Evolutionary conservation across 2,113 vertebrate genomes (phyloP).

Genomic region (Nibea albiflora): DNA sequence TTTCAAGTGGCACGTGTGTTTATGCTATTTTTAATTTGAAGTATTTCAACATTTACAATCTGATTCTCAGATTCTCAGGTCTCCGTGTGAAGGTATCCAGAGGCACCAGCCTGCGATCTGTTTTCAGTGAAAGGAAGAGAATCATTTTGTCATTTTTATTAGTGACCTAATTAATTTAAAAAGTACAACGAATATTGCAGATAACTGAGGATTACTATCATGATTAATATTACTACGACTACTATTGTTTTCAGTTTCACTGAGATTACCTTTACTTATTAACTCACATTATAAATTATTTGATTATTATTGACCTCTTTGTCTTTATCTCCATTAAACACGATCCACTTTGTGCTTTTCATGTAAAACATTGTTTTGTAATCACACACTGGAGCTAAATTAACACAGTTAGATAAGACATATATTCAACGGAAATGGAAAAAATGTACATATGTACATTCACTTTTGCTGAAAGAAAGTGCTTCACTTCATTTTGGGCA

Average conservation of each 20-base stretch:
- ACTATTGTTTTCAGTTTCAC: no score
- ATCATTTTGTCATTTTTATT: background rate
- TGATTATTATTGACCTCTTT: background rate
- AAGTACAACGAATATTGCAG: background rate
- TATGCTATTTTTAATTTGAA: background rate
- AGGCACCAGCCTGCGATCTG: conserved; percentile 3
- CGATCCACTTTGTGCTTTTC: background rate
- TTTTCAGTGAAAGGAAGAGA: background rate
- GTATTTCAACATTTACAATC: background rate
- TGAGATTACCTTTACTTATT: no score
- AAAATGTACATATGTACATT: background rate
- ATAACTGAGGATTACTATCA: no score
- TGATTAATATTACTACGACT: no score
- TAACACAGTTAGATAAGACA: background rate
- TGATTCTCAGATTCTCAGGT: background rate
- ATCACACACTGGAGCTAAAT: no score
- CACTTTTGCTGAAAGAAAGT: background rate
- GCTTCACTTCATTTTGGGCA: background rate
- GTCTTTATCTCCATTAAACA: background rate
- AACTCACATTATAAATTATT: no score
- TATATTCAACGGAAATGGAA: no score
- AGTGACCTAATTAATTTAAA: no score
- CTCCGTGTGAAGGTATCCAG: background rate
- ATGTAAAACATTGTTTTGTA: background rate
- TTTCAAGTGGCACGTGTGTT: background rate